These are phyloP conservation scores for Bombylius major DNA, from an alignment of 2,888 invertebrate genomes.

Conservation along the genomic window DNA sequence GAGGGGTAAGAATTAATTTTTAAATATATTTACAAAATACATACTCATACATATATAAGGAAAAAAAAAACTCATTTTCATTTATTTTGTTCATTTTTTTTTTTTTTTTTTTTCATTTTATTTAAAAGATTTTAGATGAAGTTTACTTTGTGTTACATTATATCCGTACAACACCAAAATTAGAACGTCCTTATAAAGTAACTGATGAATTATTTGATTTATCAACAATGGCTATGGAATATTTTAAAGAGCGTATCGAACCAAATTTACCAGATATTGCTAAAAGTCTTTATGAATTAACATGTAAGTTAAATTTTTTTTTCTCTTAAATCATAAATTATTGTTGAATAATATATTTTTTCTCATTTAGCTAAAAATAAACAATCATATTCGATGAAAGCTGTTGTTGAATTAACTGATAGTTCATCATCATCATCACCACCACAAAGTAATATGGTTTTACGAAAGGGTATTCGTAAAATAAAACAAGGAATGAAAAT, in stretches of 20 bases:
- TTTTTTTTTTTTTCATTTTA: not conserved
- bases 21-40: not conserved
- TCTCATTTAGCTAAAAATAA: slow-evolving; percentile 22
- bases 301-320: slow-evolving; percentile 25
- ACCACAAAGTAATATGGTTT: slow-evolving; percentile 74
- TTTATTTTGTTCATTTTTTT: not conserved
- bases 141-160: slow-evolving; percentile 75
- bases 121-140: slow-evolving; percentile 74
- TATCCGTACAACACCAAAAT: slow-evolving; percentile 66
- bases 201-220: slow-evolving; percentile 89
- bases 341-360: slow-evolving; percentile 15
- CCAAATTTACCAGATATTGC: slow-evolving; percentile 79
- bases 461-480: slow-evolving; percentile 72
- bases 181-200: slow-evolving; percentile 81
- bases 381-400: slow-evolving; percentile 23
- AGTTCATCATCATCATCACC: slow-evolving; percentile 44
- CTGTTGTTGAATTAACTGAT: slow-evolving; percentile 29
- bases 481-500: slow-evolving; percentile 83
- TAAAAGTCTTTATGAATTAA: slow-evolving; percentile 61
- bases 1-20: slow-evolving; percentile 52
- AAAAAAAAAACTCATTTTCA: not conserved
- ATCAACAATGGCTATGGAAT: slow-evolving; percentile 96
- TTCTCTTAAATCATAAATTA: not conserved
- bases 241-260: slow-evolving; percentile 89
- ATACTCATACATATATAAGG: no score